These are phyloP conservation scores for Nibea coibor DNA, from an alignment of 2,113 vertebrate genomes.

Conservation along the genomic window DNA sequence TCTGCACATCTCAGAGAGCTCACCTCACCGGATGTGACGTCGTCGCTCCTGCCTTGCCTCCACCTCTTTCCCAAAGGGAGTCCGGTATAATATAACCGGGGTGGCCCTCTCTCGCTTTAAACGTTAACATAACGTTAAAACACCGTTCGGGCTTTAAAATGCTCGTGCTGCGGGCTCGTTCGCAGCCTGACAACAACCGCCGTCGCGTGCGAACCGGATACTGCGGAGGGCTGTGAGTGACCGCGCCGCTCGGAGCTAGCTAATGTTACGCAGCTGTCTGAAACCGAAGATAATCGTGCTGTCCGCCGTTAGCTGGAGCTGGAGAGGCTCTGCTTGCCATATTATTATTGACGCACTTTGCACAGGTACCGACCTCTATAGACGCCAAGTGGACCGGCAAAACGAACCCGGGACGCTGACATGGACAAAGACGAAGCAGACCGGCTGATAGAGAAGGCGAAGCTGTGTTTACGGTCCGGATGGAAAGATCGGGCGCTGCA, in stretches of 20 bases:
- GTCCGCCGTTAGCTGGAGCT: slow-evolving; percentile 34
- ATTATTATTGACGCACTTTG: slow-evolving; percentile 45
- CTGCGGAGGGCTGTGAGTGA: slow-evolving; percentile 41
- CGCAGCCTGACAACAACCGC: slow-evolving; percentile 33
- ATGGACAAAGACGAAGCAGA: slow-evolving; percentile 85
- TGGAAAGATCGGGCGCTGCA: slow-evolving; percentile 83
- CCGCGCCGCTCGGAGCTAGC: slow-evolving; percentile 27
- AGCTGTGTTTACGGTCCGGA: slow-evolving; percentile 84
- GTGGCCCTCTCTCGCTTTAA: not conserved
- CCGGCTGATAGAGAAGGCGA: slow-evolving; percentile 85
- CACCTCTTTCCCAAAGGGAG: slow-evolving; percentile 19
- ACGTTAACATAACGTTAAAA: too few relatives aligned
- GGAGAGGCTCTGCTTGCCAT: slow-evolving; percentile 18
- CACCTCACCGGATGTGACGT: slow-evolving; percentile 56
- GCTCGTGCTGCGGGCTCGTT: slow-evolving; percentile 20
- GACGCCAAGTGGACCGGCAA: not conserved
- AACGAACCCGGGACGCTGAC: slow-evolving; percentile 7
- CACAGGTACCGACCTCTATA: slow-evolving; percentile 14
- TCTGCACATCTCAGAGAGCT: not conserved
- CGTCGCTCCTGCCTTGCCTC: not conserved
- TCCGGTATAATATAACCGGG: not conserved
- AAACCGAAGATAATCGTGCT: slow-evolving; percentile 56
- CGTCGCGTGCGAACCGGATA: slow-evolving; percentile 12
- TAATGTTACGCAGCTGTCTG: slow-evolving; percentile 65
- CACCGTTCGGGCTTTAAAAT: slow-evolving; percentile 30